Evolutionary conservation across 2,888 invertebrate species (phyloP).

Genomic region (Epirrhoe alternata): DNA sequence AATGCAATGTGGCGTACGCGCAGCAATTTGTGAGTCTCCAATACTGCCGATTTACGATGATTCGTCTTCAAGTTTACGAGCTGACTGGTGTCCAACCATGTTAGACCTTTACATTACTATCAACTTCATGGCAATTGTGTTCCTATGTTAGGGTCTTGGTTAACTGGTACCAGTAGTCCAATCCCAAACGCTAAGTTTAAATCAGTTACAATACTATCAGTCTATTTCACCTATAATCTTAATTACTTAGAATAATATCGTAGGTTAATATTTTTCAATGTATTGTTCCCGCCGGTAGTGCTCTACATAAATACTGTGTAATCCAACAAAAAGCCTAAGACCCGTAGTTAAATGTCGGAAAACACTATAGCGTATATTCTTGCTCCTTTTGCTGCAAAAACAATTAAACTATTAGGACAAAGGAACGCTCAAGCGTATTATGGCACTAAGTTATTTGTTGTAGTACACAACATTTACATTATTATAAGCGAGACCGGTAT

Average conservation of each 20-base stretch:
- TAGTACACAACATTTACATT: slow-evolving; percentile 49
- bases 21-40: slow-evolving; percentile 73
- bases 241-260: background rate
- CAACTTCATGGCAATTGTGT: background rate
- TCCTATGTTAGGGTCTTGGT: background rate
- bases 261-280: background rate
- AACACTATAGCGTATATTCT: slow-evolving; percentile 28
- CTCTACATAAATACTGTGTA: background rate
- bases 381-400: slow-evolving; percentile 21
- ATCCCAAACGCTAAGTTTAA: slow-evolving; percentile 44
- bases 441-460: slow-evolving; percentile 34
- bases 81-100: slow-evolving; percentile 64
- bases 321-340: background rate
- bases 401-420: slow-evolving; percentile 36
- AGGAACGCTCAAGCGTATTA: slow-evolving; percentile 31
- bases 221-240: background rate
- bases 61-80: slow-evolving; percentile 77
- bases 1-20: slow-evolving; percentile 71
- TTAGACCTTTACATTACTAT: slow-evolving; percentile 51
- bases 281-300: background rate
- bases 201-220: background rate
- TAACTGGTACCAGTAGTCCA: slow-evolving; percentile 44
- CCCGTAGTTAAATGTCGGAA: slow-evolving; percentile 9
- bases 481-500: slow-evolving; percentile 52
- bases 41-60: slow-evolving; percentile 75